phyloP scores from a whole-genome alignment of 2,888 invertebrate genomes.

The Pyrrhia umbra region DNA sequence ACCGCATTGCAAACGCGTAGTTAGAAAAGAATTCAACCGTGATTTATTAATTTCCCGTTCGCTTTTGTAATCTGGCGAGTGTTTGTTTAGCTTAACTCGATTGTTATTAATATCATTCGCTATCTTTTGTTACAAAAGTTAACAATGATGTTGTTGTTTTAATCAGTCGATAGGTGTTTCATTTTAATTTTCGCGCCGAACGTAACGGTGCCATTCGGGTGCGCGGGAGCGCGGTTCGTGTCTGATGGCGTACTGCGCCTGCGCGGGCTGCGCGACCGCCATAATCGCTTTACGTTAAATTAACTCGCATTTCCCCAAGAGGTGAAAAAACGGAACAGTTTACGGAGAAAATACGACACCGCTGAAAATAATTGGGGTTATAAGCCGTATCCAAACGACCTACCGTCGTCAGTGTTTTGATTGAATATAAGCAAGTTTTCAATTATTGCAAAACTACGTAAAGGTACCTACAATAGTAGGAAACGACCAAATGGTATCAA shows the following conservation, averaged over 20 bases:
- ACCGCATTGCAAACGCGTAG: constrained; percentile 72
- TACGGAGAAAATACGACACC: constrained; percentile 82
- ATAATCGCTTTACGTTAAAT: constrained; percentile 83
- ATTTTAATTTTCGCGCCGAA: constrained; percentile 68
- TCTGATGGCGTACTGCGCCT: constrained; percentile 76
- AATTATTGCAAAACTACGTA: constrained; percentile 20
- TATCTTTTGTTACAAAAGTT: constrained; percentile 84
- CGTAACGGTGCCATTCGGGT: constrained; percentile 61
- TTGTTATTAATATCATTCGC: constrained; percentile 71
- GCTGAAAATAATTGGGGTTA: constrained; percentile 83
- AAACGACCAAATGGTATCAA: no score
- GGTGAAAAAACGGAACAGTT: constrained; percentile 85
- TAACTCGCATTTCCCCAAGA: constrained; percentile 85
- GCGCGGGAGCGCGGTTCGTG: constrained; percentile 78
- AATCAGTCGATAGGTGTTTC: constrained; percentile 32
- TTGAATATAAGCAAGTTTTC: not conserved
- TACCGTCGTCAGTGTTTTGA: not conserved
- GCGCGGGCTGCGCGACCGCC: constrained; percentile 69
- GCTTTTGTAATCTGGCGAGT: constrained; percentile 49
- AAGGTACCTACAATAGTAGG: constrained; percentile 1
- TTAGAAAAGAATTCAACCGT: constrained; percentile 75
- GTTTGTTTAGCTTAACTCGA: constrained; percentile 32
- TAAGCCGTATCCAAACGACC: constrained; percentile 66
- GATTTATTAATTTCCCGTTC: constrained; percentile 71
- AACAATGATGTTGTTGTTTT: constrained; percentile 74